Evolutionary conservation across 2,888 invertebrate genomes (phyloP), one percentile per base, ranked within the genome.

Genomic region (Drosophila engyochracea): DNA sequence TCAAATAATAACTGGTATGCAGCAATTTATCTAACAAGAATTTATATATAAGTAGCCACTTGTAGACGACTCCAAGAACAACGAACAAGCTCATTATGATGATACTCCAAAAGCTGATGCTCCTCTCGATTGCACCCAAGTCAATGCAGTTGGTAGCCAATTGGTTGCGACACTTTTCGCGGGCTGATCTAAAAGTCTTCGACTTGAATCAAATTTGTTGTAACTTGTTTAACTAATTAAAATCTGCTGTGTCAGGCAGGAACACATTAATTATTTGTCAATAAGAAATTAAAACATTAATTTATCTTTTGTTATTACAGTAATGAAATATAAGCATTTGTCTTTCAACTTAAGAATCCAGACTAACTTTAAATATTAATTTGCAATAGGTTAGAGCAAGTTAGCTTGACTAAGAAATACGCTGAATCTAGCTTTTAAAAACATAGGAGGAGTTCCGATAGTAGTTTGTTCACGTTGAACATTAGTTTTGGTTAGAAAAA

Each of bases 1-100:
- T 83, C 86, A 78, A 82, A 86, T 86, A 79, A 82, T 64, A 64
- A 39, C 60, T 70, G 87, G 72, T 74, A 83, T 75, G 70, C 72
- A 81, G 82, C 77, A 87, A 83, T 74, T 69, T 85, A 39, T 83
- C 79, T 64, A 76, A 81, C 82, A 83, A 79, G 14, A 62, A 64
- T 78, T 82, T 82, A 72, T 84, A 61, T 33, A 31, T 9, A 52
- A 52, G 52, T 30, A 71, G 72, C 70, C 60, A 72, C 76, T 78
- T 74, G 64, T 28, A 30, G 28, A 37, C 39, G 54, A 65, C 47
- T 62, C 44, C 62, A 75, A 79, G 59, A 62, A 62, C 70, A 66
- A 53, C 69, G 44, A 51, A 53, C 33, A 52, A 55, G 49, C 52
- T 39, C 30, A 28, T 25, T 51, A 25, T 55, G 31, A 60, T 73